These are phyloP conservation scores for Dascyllus trimaculatus DNA, from an alignment of 2,113 vertebrate species.

Conservation along the genomic window DNA sequence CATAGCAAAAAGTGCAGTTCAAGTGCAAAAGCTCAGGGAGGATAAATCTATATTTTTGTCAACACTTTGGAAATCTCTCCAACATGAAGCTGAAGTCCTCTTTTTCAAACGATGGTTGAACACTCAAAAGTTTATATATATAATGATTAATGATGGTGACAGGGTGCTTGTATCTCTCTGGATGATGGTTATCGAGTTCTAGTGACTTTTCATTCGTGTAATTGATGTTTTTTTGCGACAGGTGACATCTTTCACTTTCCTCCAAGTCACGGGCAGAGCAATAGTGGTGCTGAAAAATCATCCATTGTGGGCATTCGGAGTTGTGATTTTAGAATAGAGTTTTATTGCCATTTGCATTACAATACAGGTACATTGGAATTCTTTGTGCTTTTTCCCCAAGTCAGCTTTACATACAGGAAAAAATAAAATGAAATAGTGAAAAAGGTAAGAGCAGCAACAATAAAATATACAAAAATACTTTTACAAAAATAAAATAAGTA, in stretches of 20 bases:
- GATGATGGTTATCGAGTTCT: conserved; percentile 13
- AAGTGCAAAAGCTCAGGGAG: background rate
- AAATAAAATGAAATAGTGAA: no score
- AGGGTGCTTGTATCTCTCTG: conserved; percentile 8
- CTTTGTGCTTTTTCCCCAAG: no score
- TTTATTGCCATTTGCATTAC: no score
- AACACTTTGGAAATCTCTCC: background rate
- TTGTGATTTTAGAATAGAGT: no score
- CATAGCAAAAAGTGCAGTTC: background rate
- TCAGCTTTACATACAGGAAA: no score
- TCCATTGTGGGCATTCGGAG: conserved; percentile 4
- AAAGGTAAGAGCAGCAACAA: no score
- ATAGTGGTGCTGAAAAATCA: conserved; percentile 21
- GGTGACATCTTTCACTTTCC: conserved; percentile 16
- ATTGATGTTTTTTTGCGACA: conserved; percentile 16
- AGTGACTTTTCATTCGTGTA: conserved; percentile 32
- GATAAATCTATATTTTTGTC: background rate
- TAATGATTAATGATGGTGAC: conserved; percentile 20
- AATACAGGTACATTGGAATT: no score
- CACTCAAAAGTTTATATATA: conserved; percentile 2
- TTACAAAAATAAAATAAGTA: no score
- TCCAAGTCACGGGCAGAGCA: conserved; percentile 22
- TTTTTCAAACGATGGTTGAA: conserved; percentile 7
- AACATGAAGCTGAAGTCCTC: conserved; percentile 5
- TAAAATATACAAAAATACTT: no score